Conservation (phyloP, 2,888 invertebrate species). For the Ennomos erosarius region DNA sequence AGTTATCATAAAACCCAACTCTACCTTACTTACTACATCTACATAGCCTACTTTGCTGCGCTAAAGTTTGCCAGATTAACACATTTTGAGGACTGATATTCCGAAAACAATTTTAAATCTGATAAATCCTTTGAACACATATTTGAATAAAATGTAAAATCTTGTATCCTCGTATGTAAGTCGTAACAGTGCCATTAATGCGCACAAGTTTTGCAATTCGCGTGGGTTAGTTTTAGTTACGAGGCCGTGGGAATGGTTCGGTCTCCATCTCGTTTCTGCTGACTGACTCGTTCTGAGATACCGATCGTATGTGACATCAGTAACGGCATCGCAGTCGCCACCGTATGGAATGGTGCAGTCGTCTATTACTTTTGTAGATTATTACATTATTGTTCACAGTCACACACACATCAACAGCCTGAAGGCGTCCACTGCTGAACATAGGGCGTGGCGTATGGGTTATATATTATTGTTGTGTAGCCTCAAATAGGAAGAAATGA, state of each 20-base stretch:
- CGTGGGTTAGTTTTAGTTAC: constrained; percentile 53
- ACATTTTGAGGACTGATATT: not conserved
- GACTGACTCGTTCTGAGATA: constrained; percentile 37
- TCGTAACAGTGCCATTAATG: constrained; percentile 54
- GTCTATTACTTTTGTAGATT: constrained; percentile 25
- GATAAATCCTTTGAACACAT: constrained; percentile 13
- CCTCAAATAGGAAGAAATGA: constrained; percentile 44
- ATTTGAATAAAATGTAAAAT: constrained; percentile 22
- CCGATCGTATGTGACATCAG: constrained; percentile 49
- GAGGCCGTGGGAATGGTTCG: constrained; percentile 75
- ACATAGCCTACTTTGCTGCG: too few relatives aligned
- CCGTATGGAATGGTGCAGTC: constrained; percentile 50
- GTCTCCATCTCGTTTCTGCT: constrained; percentile 48
- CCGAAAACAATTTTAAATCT: too few relatives aligned
- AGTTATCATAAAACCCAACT: not conserved
- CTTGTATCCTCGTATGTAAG: constrained; percentile 30
- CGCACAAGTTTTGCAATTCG: constrained; percentile 58
- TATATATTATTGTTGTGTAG: constrained; percentile 35
- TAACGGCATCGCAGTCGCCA: constrained; percentile 66
- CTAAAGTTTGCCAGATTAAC: too few relatives aligned
- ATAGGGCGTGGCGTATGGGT: too few relatives aligned
- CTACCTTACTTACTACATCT: too few relatives aligned
- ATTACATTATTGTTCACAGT: constrained; percentile 29
- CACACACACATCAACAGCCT: too few relatives aligned
- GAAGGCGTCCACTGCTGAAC: too few relatives aligned